Evolutionary conservation across 1,140 invertebrate genomes (phyloP).

Genomic region (Lepidotrigona ventralis): DNA sequence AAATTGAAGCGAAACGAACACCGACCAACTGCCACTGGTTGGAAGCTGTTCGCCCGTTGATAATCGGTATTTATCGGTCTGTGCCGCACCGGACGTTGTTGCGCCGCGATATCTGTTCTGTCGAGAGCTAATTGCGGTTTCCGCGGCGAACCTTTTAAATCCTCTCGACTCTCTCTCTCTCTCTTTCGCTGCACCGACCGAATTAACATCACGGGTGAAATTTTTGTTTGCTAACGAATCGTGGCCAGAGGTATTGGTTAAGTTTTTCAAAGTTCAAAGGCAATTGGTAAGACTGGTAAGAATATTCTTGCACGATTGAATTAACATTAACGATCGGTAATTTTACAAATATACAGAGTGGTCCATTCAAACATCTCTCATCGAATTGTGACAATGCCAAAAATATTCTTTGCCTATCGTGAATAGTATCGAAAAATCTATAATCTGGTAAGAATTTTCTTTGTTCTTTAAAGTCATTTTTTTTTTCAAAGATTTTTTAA

Average conservation of each 20-base stretch:
- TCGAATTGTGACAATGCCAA: too few species aligned
- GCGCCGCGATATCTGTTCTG: not conserved
- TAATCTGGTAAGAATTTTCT: too few species aligned
- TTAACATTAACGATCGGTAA: too few species aligned
- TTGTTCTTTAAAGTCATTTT: too few species aligned
- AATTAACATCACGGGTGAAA: not conserved
- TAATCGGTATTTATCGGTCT: constrained; percentile 53
- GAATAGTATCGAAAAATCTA: too few species aligned
- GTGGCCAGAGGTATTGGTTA: not conserved
- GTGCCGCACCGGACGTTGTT: constrained; percentile 1
- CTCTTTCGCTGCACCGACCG: too few species aligned
- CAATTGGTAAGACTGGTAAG: not conserved
- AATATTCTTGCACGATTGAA: too few species aligned
- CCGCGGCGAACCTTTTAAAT: not conserved
- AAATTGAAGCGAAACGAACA: constrained; percentile 33
- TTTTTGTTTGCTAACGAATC: not conserved
- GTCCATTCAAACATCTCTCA: too few species aligned
- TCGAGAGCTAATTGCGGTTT: not conserved
- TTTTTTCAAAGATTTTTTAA: too few species aligned
- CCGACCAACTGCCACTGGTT: not conserved
- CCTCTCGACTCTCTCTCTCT: not conserved
- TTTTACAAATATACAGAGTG: too few species aligned
- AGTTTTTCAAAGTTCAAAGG: not conserved
- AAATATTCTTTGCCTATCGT: too few species aligned
- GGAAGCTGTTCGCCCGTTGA: constrained; percentile 1